A percentile compares a stretch with the other conserved stretches of the same genome.
Conservation (phyloP, 1,140 invertebrate species). For the Neodiprion virginianus region DNA sequence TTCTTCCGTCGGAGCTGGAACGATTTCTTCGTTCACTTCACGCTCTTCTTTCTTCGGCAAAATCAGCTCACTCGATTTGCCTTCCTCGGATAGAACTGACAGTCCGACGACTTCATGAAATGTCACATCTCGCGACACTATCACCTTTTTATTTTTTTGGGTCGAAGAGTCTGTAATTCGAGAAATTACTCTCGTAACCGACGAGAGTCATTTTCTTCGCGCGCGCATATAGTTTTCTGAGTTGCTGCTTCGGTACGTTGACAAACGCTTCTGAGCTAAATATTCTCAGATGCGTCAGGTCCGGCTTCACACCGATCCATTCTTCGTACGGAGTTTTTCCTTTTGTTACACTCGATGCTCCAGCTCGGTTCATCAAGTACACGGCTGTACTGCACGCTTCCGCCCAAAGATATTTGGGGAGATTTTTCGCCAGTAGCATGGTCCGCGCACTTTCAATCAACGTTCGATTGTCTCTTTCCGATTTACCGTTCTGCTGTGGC, state of each 20-base stretch:
- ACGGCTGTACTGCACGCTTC: conserved; percentile 56
- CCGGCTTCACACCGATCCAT: conserved; percentile 27
- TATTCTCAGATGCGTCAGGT: conserved; percentile 40
- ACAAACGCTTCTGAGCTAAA: conserved; percentile 49
- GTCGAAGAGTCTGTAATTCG: conserved; percentile 26
- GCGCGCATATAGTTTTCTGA: conserved; percentile 40
- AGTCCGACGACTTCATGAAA: conserved; percentile 20
- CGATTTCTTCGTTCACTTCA: background rate
- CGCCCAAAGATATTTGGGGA: conserved; percentile 55
- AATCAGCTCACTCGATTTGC: conserved; percentile 6
- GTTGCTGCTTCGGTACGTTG: conserved; percentile 45
- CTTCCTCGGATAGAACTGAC: conserved; percentile 10
- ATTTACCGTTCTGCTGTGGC: conserved; percentile 54
- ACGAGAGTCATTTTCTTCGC: conserved; percentile 33
- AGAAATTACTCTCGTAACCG: conserved; percentile 26
- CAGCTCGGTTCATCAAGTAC: conserved; percentile 40
- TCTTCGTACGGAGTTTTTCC: conserved; percentile 35
- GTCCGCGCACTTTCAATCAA: conserved; percentile 51
- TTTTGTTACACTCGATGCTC: conserved; percentile 23
- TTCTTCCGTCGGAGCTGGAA: background rate
- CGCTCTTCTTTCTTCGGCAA: background rate
- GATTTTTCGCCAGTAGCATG: conserved; percentile 47
- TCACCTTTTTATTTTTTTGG: conserved; percentile 24
- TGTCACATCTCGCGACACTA: conserved; percentile 19
- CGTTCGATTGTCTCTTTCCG: conserved; percentile 55